These are phyloP conservation scores for Candoia aspera DNA, from an alignment of 2,113 vertebrate genomes.

Conservation along the genomic window DNA sequence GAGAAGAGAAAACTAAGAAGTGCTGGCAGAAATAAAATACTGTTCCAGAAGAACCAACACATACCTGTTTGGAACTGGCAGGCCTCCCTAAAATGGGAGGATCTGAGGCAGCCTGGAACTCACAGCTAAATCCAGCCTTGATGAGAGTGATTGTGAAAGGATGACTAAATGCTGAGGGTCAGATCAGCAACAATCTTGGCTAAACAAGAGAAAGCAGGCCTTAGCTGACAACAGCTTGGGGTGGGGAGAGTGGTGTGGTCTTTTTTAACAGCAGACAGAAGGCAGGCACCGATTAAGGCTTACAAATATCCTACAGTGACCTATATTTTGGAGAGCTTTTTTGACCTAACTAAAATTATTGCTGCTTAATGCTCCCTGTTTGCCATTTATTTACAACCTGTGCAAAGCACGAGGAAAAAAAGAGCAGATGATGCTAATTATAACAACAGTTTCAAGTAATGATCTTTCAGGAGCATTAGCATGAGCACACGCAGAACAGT, in stretches of 20 bases:
- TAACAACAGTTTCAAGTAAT: background rate
- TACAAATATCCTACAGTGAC: conserved; percentile 17
- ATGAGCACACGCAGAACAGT: background rate
- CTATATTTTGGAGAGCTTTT: conserved; percentile 29
- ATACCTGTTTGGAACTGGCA: background rate
- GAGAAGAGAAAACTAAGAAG: background rate
- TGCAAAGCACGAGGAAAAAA: background rate
- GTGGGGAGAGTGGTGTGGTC: background rate
- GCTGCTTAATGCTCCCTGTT: background rate
- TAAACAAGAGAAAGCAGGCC: conserved; percentile 41
- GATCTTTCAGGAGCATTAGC: background rate
- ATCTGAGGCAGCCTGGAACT: background rate
- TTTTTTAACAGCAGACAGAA: conserved; percentile 18
- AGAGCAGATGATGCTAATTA: background rate
- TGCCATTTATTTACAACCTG: background rate
- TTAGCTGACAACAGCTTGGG: background rate
- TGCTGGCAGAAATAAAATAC: background rate
- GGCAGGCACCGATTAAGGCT: conserved; percentile 2
- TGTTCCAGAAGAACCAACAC: background rate
- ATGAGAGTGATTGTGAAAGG: conserved; percentile 22
- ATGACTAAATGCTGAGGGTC: conserved; percentile 12
- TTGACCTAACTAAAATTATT: conserved; percentile 1
- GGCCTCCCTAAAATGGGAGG: background rate
- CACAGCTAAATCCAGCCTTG: background rate
- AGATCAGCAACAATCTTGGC: background rate